Evolutionary conservation across 2,888 invertebrate species (phyloP), one percentile per base, ranked within the genome.

Genomic region (Acleris literana): DNA sequence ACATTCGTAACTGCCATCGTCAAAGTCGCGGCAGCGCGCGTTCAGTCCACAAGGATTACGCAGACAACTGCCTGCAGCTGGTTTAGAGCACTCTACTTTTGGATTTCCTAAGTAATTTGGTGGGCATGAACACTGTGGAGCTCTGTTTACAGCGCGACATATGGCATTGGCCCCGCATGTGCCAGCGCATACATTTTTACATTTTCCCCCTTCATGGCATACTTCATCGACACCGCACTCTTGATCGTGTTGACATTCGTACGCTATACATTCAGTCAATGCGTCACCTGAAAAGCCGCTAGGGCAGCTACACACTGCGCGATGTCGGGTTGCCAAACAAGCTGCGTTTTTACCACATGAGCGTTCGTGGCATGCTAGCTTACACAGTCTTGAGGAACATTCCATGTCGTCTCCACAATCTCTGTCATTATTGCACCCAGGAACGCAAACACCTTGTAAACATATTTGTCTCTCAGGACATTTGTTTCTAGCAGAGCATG

Each of bases 221-320:
- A 94, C 94, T 84, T 97, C 97, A 75, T 95, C 96, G 2, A 93
- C 78, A 61, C 96, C 96, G 79, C 98, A 98, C 76, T 97, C 97
- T 9, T 94, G 93, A 80, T 97, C 95, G 57, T 92, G 91, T 63
- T 94, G 93, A 76, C 98, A 98, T 87, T 97, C 97, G 71, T 96
- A 95, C 70, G 95, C 94, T 69, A 94, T 94, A 76, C 97, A 97
- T 77, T 95, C 94, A 71, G 94, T 94, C 66, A 94, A 94, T 0
- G 97, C 97, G 80, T 97, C 96, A 0, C 97, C 97, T 72, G 96
- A 96, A 79, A 94, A 97, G 17, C 97, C 97, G 78, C 97, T 96
- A 0, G 97, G 97, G 80, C 98, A 98, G 67, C 97, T 94, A 81
- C 98, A 98, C 4, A 98, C 94, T 53, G 97, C 95, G 51, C 96